phyloP scores from a whole-genome alignment of 1,140 invertebrate species.

The Musca domestica region DNA sequence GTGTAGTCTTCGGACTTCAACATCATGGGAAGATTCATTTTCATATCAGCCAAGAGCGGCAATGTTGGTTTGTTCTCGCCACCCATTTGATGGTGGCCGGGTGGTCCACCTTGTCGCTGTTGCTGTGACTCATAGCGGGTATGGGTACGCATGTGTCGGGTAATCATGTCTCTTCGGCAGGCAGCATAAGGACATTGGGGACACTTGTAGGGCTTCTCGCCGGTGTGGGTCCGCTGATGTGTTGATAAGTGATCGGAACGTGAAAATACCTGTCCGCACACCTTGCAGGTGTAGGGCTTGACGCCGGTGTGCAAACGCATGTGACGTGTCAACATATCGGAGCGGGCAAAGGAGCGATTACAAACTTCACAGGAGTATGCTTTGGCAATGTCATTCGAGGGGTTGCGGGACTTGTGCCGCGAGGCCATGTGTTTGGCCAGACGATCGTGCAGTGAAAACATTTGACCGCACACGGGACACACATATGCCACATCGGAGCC shows the following conservation, averaged over 20 bases:
- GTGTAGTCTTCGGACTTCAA: slow-evolving; percentile 43
- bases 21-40: slow-evolving; percentile 48
- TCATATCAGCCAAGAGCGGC: slow-evolving; percentile 43
- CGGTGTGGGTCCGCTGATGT: slow-evolving; percentile 91
- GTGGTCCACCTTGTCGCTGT: slow-evolving; percentile 21
- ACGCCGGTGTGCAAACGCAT: slow-evolving; percentile 90
- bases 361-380: slow-evolving; percentile 95
- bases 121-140: slow-evolving; percentile 60
- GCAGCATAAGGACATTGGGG: slow-evolving; percentile 94
- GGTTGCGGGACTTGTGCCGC: slow-evolving; percentile 73
- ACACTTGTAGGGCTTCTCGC: slow-evolving; percentile 97
- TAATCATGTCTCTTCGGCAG: slow-evolving; percentile 96
- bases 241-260: slow-evolving; percentile 94
- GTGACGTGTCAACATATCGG: slow-evolving; percentile 97
- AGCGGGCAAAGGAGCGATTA: slow-evolving; percentile 89
- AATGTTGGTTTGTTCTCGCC: slow-evolving; percentile 30
- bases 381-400: slow-evolving; percentile 64
- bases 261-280: slow-evolving; percentile 91
- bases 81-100: not conserved
- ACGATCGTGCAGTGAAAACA: slow-evolving; percentile 92
- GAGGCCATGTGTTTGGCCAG: slow-evolving; percentile 97
- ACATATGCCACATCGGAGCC: slow-evolving; percentile 79
- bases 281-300: slow-evolving; percentile 90
- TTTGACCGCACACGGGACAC: slow-evolving; percentile 90
- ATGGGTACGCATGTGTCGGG: slow-evolving; percentile 88